Percentiles rank a stretch among this genome's conserved stretches.
phyloP scores from a whole-genome alignment of 2,113 vertebrate genomes.

The Halichoeres trimaculatus region DNA sequence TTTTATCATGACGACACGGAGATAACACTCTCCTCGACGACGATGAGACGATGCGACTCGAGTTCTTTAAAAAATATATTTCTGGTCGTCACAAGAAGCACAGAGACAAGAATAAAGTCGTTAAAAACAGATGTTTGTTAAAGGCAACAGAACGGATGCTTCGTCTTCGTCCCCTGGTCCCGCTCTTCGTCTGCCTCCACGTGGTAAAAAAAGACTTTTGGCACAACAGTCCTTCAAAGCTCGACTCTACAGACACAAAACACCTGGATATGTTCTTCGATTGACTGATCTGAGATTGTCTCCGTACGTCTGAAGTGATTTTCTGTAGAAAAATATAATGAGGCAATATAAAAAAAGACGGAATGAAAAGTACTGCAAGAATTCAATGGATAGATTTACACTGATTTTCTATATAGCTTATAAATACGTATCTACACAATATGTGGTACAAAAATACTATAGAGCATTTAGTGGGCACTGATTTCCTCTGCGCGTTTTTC shows the following conservation, averaged over 20 bases:
- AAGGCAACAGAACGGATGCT: constrained; percentile 37
- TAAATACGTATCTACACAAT: constrained; percentile 93
- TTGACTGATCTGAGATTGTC: constrained; percentile 78
- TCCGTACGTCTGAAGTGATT: constrained; percentile 77
- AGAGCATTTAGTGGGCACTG: constrained; percentile 85
- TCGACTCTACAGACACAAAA: constrained; percentile 36
- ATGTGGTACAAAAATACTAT: constrained; percentile 91
- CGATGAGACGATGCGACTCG: neutral
- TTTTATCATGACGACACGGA: neutral
- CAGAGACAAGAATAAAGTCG: constrained; percentile 16
- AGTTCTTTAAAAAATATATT: constrained; percentile 38
- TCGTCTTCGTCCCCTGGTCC: constrained; percentile 30
- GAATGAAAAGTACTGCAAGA: constrained; percentile 89
- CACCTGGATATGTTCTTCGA: constrained; percentile 67
- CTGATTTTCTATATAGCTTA: constrained; percentile 91
- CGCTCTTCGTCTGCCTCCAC: constrained; percentile 11
- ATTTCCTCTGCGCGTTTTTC: constrained; percentile 51
- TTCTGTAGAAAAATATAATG: constrained; percentile 86
- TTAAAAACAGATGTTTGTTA: constrained; percentile 3
- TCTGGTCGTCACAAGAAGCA: constrained; percentile 38
- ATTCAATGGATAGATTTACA: constrained; percentile 90
- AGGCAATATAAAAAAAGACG: constrained; percentile 83
- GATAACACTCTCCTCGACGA: neutral
- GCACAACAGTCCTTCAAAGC: constrained; percentile 63
- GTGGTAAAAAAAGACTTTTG: constrained; percentile 41